phyloP scores from a whole-genome alignment of 37 sponge, comb jelly and placozoan species.

The Corticium candelabrum region DNA sequence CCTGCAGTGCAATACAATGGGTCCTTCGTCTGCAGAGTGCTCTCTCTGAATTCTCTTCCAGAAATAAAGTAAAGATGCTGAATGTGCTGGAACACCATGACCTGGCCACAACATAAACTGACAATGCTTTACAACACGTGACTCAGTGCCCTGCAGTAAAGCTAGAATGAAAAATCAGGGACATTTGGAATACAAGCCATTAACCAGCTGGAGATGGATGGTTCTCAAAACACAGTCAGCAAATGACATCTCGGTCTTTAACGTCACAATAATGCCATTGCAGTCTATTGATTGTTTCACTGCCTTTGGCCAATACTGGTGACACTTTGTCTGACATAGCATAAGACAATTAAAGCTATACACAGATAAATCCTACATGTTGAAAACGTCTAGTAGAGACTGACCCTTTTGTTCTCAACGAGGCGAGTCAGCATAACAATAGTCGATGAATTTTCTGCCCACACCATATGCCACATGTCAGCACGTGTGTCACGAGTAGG shows the following conservation, averaged over 20 bases:
- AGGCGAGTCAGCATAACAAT: slow-evolving; percentile 71
- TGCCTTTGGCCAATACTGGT: slow-evolving; percentile 36
- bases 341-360: not conserved
- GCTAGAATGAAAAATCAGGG: not conserved
- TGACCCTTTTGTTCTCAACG: slow-evolving; percentile 33
- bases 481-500: slow-evolving; percentile 48
- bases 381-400: no score
- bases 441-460: slow-evolving; percentile 46
- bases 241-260: slow-evolving; percentile 8
- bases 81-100: slow-evolving; percentile 24
- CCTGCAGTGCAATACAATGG: slow-evolving; percentile 54
- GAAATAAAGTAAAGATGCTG: slow-evolving; percentile 13
- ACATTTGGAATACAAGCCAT: not conserved
- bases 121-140: slow-evolving; percentile 21
- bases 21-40: slow-evolving; percentile 5
- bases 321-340: slow-evolving; percentile 17
- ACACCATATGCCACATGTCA: slow-evolving; percentile 75
- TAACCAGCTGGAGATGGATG: slow-evolving; percentile 17
- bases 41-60: slow-evolving; percentile 16
- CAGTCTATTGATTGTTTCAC: slow-evolving; percentile 9
- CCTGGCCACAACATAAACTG: slow-evolving; percentile 51
- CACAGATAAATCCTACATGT: not conserved
- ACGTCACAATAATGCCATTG: slow-evolving; percentile 33
- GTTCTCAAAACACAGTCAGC: slow-evolving; percentile 26
- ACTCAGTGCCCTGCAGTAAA: not conserved